A percentile compares a stretch with the other conserved stretches of the same genome.
phyloP scores from a whole-genome alignment of 2,113 vertebrate genomes.

The Arizona elegans region DNA sequence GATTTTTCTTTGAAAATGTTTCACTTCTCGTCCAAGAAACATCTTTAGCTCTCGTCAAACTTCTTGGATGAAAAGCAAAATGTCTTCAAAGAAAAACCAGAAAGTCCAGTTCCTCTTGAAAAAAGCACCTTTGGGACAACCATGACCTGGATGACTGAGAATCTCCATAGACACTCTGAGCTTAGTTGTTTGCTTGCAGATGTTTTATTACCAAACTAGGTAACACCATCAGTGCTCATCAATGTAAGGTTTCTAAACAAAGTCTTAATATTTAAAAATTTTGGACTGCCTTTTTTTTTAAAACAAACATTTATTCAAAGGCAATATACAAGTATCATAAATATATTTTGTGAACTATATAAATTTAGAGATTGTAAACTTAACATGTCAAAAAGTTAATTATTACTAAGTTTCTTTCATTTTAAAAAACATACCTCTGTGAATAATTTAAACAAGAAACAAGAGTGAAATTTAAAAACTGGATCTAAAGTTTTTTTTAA shows the following conservation, averaged over 20 bases:
- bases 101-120: too few species aligned
- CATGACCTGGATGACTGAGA: too few species aligned
- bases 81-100: too few species aligned
- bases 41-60: too few species aligned
- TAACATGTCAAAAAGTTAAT: not conserved
- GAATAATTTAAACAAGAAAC: not conserved
- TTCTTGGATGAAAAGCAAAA: too few species aligned
- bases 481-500: not conserved
- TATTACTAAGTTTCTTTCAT: not conserved
- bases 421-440: not conserved
- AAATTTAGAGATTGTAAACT: not conserved
- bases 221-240: not conserved
- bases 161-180: not conserved
- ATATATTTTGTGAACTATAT: not conserved
- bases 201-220: not conserved
- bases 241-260: not conserved
- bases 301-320: not conserved
- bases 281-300: not conserved
- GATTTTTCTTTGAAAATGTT: too few species aligned
- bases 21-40: too few species aligned
- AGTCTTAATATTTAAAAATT: not conserved
- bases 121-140: too few species aligned
- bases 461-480: not conserved
- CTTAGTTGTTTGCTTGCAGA: not conserved
- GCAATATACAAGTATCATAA: not conserved